Conservation (phyloP, 2,888 invertebrate species). For the Trichogramma dendrolimi region DNA sequence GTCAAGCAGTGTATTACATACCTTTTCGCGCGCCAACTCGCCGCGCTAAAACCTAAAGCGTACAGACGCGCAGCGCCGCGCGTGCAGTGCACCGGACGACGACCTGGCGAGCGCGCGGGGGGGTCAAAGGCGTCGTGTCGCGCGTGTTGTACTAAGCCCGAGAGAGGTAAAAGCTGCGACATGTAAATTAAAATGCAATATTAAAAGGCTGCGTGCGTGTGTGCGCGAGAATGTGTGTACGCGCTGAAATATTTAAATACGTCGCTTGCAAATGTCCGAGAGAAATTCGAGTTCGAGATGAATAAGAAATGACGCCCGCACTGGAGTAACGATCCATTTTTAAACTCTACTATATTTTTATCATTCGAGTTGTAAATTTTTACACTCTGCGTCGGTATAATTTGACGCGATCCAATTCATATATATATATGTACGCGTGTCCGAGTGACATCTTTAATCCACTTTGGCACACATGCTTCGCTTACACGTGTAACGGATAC, state of each 20-base stretch:
- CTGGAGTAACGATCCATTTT: too few species aligned
- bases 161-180: slow-evolving; percentile 3
- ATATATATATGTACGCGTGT: too few species aligned
- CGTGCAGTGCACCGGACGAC: not conserved
- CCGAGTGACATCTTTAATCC: too few species aligned
- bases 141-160: not conserved
- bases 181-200: slow-evolving; percentile 16
- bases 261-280: not conserved
- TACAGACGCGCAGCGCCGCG: not conserved
- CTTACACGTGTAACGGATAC: too few species aligned
- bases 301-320: too few species aligned
- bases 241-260: slow-evolving; percentile 11
- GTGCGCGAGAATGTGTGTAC: not conserved
- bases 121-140: not conserved
- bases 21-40: slow-evolving; percentile 8
- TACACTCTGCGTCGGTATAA: too few species aligned
- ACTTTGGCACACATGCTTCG: too few species aligned
- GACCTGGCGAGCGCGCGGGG: not conserved
- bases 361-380: too few species aligned
- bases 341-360: too few species aligned
- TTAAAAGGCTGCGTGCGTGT: not conserved
- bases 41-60: not conserved
- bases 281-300: not conserved
- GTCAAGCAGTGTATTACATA: too few species aligned
- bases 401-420: too few species aligned